These are phyloP conservation scores for Aphidius colemani DNA, from an alignment of 2,888 invertebrate genomes.

Conservation along the genomic window DNA sequence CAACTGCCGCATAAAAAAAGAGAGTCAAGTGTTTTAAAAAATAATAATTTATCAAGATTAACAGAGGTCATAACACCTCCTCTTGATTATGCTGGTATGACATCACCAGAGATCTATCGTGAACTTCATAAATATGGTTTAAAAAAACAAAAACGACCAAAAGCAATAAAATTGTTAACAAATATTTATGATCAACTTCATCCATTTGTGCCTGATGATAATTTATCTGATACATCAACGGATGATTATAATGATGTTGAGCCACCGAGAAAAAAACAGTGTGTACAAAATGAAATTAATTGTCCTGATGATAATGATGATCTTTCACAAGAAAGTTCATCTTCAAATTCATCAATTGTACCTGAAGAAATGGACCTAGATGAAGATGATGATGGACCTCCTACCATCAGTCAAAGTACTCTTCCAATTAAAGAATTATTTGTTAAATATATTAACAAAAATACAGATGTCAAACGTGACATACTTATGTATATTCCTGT, in stretches of 20 bases:
- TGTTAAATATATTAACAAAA: conserved; percentile 45
- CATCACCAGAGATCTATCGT: conserved; percentile 50
- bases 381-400: conserved; percentile 31
- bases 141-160: conserved; percentile 61
- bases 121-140: conserved; percentile 64
- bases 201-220: conserved; percentile 46
- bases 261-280: conserved; percentile 1
- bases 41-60: conserved; percentile 9
- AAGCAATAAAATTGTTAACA: conserved; percentile 62
- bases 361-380: conserved; percentile 42
- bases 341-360: conserved; percentile 23
- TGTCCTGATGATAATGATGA: neutral
- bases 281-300: too few species aligned
- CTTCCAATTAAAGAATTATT: conserved; percentile 40
- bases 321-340: neutral
- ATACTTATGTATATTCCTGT: conserved; percentile 63
- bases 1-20: neutral
- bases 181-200: conserved; percentile 66
- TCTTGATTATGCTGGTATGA: conserved; percentile 62
- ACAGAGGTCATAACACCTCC: conserved; percentile 59
- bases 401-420: neutral
- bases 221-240: neutral
- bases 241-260: neutral
- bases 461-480: conserved; percentile 58
- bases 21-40: conserved; percentile 8